Evolutionary conservation across 92 coral and sea anemone species (phyloP), one percentile per base, ranked within the genome.

Genomic region (Siderastrea radians): DNA sequence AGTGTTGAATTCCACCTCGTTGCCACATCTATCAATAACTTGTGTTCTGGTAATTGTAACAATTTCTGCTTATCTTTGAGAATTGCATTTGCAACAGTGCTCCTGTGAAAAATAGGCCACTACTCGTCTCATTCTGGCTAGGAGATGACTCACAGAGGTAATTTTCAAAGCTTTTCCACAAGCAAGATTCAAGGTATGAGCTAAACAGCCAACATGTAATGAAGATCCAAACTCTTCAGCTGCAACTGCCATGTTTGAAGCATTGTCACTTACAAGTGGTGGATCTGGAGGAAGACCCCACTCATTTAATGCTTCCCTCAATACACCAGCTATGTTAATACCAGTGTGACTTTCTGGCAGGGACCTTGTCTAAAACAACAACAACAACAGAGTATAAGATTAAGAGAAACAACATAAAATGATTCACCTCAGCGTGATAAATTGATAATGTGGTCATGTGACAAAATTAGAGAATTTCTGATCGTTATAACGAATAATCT

Each of bases 1-100:
- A 79, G 72, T 84, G 90, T 83, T 68, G 90, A 79, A 80, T 90
- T 90, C 89, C 81, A 89, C 58, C 92, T 89, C 17, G 85, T 89
- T 52, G 93, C 77, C 43, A 90, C 90, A 85, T 85, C 93, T 69
- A 62, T 70, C 50, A 84, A 43, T 54, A 90, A 53, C 81, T 84
- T 90, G 43, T 90, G 89, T 77, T 77, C 89, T 66, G 86, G 92
- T 67, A 82, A 82, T 75, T 82, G 84, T 45, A 88, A 78, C 5
- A 88, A 59, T 6, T 68, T 75, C 77, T 88, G 84, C 79, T 88
- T 82, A 14, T 75, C 88, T 88, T 88, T 88, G 84, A 88, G 84
- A 68, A 78, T 70, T 75, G 88, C 79, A 50, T 49, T 82, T 74
- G 92, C 88, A 53, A 82, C 66, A 75, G 80, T 49, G 60, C 92